These are phyloP conservation scores for Calliopum simillimum DNA, from an alignment of 2,888 invertebrate genomes.

Conservation along the genomic window DNA sequence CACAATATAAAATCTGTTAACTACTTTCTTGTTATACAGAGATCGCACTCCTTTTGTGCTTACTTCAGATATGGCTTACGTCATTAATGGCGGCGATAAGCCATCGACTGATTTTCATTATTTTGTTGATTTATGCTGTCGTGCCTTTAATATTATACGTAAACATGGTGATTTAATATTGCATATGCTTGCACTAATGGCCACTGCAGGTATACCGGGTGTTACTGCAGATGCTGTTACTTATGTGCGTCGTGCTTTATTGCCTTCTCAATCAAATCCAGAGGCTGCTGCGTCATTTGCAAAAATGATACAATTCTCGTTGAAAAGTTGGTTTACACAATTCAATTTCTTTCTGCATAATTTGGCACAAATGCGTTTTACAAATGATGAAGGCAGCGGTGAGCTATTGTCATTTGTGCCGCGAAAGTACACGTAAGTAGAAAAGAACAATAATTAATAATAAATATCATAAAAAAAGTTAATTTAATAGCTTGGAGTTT, in stretches of 20 bases:
- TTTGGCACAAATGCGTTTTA: slow-evolving; percentile 91
- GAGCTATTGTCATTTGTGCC: slow-evolving; percentile 94
- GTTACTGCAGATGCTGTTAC: slow-evolving; percentile 91
- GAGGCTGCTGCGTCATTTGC: slow-evolving; percentile 98
- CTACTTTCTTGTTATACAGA: slow-evolving; percentile 68
- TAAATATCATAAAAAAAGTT: not conserved
- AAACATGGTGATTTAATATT: slow-evolving; percentile 90
- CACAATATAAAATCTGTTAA: not conserved
- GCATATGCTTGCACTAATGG: slow-evolving; percentile 86
- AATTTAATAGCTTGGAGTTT: too few species aligned
- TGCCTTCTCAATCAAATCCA: slow-evolving; percentile 90
- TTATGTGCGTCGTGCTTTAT: slow-evolving; percentile 90
- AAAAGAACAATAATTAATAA: not conserved
- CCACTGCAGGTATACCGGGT: slow-evolving; percentile 70
- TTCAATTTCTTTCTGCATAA: slow-evolving; percentile 99
- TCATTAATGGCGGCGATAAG: slow-evolving; percentile 97
- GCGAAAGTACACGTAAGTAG: slow-evolving; percentile 87
- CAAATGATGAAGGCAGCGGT: slow-evolving; percentile 85
- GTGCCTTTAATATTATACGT: slow-evolving; percentile 95
- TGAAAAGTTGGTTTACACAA: slow-evolving; percentile 94
- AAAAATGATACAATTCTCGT: slow-evolving; percentile 92
- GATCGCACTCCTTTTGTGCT: slow-evolving; percentile 98
- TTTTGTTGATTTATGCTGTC: slow-evolving; percentile 98
- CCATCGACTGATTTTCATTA: slow-evolving; percentile 94
- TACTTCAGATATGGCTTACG: slow-evolving; percentile 99